Evolutionary conservation across 2,113 vertebrate species (phyloP).

Genomic region (Trematomus loennbergii): DNA sequence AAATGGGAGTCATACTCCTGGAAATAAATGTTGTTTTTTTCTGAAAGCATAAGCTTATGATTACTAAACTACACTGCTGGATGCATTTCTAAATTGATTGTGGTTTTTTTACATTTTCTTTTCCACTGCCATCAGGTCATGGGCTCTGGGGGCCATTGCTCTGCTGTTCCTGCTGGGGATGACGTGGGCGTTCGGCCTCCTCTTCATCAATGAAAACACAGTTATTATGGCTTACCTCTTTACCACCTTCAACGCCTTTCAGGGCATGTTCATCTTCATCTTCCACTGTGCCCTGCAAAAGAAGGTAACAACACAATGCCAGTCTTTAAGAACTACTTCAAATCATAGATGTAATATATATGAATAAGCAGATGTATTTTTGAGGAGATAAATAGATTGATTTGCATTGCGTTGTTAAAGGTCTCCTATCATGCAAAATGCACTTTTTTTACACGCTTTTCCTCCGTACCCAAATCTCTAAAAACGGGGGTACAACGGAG

Average conservation of each 20-base stretch:
- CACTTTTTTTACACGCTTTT: too few species aligned
- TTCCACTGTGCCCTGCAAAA: constrained; percentile 97
- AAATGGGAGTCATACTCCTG: background rate
- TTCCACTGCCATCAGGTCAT: constrained; percentile 83
- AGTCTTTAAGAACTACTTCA: accelerated
- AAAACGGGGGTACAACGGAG: too few species aligned
- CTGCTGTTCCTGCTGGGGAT: constrained; percentile 92
- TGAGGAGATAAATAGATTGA: background rate
- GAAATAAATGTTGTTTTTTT: too few species aligned
- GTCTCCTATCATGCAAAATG: too few species aligned
- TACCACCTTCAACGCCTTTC: constrained; percentile 95
- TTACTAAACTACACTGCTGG: background rate
- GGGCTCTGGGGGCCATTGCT: constrained; percentile 90
- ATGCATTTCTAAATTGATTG: accelerated
- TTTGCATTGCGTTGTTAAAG: constrained; percentile 5
- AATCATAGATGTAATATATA: background rate
- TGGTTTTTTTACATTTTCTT: accelerated
- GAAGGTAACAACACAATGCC: constrained; percentile 81
- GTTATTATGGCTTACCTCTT: constrained; percentile 95
- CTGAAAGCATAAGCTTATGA: background rate
- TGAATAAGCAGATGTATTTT: constrained; percentile 13
- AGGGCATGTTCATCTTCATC: constrained; percentile 96
- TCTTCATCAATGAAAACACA: constrained; percentile 93
- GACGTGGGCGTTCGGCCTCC: constrained; percentile 94
- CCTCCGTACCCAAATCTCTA: too few species aligned